Base-by-base conservation (phyloP, 2,797 vertebrate species). In the Australoheros facetus region DNA sequence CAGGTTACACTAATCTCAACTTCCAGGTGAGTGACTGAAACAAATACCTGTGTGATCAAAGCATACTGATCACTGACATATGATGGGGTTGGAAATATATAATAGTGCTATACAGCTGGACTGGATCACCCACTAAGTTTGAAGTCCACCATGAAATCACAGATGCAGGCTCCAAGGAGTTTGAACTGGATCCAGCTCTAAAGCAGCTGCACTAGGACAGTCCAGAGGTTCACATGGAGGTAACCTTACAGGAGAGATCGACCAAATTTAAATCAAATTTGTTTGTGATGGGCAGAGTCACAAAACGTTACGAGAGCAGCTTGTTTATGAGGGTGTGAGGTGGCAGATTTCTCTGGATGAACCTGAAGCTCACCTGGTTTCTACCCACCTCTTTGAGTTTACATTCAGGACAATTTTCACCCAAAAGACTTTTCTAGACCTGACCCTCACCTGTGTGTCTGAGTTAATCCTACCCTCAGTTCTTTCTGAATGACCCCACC, bases 31-130 rank as follows among this genome's bases (percentile, higher is more conserved):
- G 37, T 23, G 37, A 64, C 9, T 62, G 34, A 45, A 16, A 4
- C 4, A 12, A 14, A 3, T 4, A 45, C 4, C 13, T 14, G 42
- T 21, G n/a, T 5, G 10, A 42, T 21, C 42, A 64, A 64, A 48
- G 3, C 0, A 1, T 5, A 39, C 13, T 3, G 0, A 13, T 64
- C 34, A 5, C n/a, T 42, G 1, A 26, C 37, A 10, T 23, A 3
- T 17, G 59, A 42, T 62, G 59, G 13, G 7, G 34, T 62, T 62
- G 34, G 17, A 51, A 51, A 8, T 17, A 48, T 17, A 17, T 45
- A 16, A 19, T 51, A 3, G 48, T 9, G 48, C 6, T 19, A 6
- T 19, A 17, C 48, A 51, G 7, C 7, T 51, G 48, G 48, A 39
- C 37, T 39, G 42, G 13, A 45, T 14, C 2, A 4, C 13, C 42